These are phyloP conservation scores for Myiotriccus ornatus DNA, from an alignment of 2,797 vertebrate genomes.

Conservation along the genomic window DNA sequence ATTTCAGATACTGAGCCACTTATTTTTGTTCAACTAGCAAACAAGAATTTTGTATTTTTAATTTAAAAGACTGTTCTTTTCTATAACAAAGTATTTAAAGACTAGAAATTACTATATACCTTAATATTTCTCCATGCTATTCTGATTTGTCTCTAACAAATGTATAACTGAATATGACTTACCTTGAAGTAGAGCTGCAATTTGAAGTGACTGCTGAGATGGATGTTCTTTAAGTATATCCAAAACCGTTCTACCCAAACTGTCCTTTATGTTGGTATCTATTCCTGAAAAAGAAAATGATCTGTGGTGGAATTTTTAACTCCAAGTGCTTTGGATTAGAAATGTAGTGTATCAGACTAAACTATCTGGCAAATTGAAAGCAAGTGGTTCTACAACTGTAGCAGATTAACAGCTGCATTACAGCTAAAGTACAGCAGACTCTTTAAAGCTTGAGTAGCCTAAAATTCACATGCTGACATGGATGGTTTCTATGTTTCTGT, in stretches of 20 bases:
- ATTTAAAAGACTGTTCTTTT: background rate
- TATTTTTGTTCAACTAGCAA: background rate
- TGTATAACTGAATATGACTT: slow-evolving; percentile 17
- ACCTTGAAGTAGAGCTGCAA: slow-evolving; percentile 92
- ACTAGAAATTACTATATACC: background rate
- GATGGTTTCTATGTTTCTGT: background rate
- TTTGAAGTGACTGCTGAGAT: slow-evolving; percentile 93
- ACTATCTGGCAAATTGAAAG: background rate
- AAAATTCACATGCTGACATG: background rate
- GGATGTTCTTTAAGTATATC: slow-evolving; percentile 94
- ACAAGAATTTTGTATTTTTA: background rate
- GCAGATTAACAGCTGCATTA: background rate
- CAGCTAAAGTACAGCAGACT: background rate
- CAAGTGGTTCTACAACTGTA: background rate
- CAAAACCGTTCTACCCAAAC: slow-evolving; percentile 88
- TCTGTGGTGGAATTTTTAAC: slow-evolving; percentile 27
- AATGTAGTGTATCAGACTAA: background rate
- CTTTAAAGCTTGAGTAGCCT: background rate
- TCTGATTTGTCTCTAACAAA: background rate
- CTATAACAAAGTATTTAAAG: background rate
- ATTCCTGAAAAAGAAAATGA: slow-evolving; percentile 83
- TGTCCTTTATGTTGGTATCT: slow-evolving; percentile 89
- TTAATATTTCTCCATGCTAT: background rate
- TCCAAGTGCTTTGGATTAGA: background rate
- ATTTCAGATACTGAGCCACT: background rate